Evolutionary conservation across 2,113 vertebrate species (phyloP).

Genomic region (Phrynocephalus versicolor): DNA sequence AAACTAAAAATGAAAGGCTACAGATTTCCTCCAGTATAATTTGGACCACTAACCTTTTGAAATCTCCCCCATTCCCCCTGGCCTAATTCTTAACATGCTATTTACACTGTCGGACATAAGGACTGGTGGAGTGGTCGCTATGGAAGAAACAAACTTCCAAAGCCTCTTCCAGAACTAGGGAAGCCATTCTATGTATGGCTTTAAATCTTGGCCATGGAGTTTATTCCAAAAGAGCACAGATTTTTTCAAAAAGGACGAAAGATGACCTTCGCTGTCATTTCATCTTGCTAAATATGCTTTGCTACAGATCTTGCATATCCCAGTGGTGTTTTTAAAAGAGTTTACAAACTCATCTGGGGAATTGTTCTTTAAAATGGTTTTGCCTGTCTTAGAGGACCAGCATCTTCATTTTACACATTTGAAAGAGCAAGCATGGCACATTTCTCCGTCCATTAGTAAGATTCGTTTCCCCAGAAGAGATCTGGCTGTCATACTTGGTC

Average conservation of each 20-base stretch:
- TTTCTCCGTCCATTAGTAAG: not conserved
- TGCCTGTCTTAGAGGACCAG: not conserved
- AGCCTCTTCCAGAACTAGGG: not conserved
- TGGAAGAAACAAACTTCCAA: not conserved
- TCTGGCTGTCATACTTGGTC: not conserved
- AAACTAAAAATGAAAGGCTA: not conserved
- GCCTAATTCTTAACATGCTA: not conserved
- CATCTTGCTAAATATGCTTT: not conserved
- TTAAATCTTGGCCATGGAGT: not conserved
- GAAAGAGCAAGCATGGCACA: not conserved
- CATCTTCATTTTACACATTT: slow-evolving; percentile 1
- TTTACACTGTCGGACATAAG: not conserved
- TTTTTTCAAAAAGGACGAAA: not conserved
- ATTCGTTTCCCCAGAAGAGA: not conserved
- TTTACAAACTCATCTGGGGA: slow-evolving; percentile 14
- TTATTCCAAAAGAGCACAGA: not conserved
- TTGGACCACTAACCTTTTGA: not conserved
- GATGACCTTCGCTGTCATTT: not conserved
- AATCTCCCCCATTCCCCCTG: not conserved
- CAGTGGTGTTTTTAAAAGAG: not conserved
- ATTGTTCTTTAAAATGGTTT: slow-evolving; percentile 7
- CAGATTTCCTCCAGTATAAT: not conserved
- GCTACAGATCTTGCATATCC: not conserved
- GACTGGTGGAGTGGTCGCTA: not conserved
- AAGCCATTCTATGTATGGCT: not conserved